phyloP scores from a whole-genome alignment of 2,888 invertebrate species.

The Unio pictorum region DNA sequence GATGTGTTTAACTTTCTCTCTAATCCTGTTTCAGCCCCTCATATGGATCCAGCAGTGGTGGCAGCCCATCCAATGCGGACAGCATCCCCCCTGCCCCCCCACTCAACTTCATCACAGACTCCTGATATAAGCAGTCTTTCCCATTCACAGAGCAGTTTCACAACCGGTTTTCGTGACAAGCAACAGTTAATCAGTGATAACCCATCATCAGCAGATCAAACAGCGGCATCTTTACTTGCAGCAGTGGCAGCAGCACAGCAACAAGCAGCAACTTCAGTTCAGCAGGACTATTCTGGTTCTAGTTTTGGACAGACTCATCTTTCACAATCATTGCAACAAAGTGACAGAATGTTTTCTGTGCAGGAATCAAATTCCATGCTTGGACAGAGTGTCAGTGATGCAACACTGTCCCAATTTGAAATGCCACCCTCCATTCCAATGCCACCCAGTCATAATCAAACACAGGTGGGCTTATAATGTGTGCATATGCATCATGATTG shows the following conservation, averaged over 20 bases:
- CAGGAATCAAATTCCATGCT: slow-evolving; percentile 31
- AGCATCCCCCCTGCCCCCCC: slow-evolving; percentile 28
- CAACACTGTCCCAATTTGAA: slow-evolving; percentile 49
- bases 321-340: slow-evolving; percentile 38
- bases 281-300: slow-evolving; percentile 38
- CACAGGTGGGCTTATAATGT: not conserved
- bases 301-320: slow-evolving; percentile 38
- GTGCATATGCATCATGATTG: not conserved
- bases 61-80: slow-evolving; percentile 62
- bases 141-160: slow-evolving; percentile 25
- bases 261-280: slow-evolving; percentile 16
- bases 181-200: slow-evolving; percentile 26
- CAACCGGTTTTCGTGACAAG: slow-evolving; percentile 26
- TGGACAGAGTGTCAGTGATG: slow-evolving; percentile 39
- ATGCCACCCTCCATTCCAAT: slow-evolving; percentile 58
- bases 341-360: slow-evolving; percentile 45
- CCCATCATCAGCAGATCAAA: slow-evolving; percentile 15
- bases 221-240: slow-evolving; percentile 18
- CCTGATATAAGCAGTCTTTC: slow-evolving; percentile 23
- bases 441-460: slow-evolving; percentile 49
- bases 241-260: slow-evolving; percentile 17
- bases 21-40: slow-evolving; percentile 44
- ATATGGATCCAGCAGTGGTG: slow-evolving; percentile 65
- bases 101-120: slow-evolving; percentile 28
- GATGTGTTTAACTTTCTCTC: slow-evolving; percentile 1